Conservation (phyloP, 2,797 vertebrate species). For the Cyclura pinguis region DNA sequence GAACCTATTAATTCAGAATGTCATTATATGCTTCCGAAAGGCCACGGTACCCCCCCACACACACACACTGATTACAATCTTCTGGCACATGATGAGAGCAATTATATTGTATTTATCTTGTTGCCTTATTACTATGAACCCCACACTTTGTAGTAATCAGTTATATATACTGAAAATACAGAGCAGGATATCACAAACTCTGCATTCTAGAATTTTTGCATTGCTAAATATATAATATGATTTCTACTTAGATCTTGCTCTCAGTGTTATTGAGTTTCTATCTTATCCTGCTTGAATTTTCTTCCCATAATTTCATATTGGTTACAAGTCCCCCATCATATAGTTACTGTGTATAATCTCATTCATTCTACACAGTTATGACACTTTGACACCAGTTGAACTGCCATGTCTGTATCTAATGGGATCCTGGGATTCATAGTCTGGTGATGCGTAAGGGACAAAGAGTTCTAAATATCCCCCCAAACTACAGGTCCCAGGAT, state of each 20-base stretch:
- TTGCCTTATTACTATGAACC: slow-evolving; percentile 27
- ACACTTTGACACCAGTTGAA: too few species aligned
- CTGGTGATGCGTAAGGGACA: too few species aligned
- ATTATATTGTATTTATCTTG: slow-evolving; percentile 39
- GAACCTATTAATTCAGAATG: slow-evolving; percentile 31
- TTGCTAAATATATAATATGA: too few species aligned
- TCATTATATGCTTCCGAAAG: slow-evolving; percentile 3
- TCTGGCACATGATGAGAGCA: slow-evolving; percentile 25
- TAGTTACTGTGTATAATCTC: too few species aligned
- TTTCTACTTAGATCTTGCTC: neutral
- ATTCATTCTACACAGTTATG: too few species aligned
- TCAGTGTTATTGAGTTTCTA: too few species aligned
- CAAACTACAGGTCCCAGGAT: too few species aligned
- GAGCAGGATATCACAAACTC: neutral
- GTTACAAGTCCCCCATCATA: too few species aligned
- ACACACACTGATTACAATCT: slow-evolving; percentile 13
- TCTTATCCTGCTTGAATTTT: neutral
- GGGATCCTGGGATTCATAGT: too few species aligned
- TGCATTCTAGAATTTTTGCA: neutral
- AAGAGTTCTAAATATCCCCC: too few species aligned
- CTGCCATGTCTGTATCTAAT: too few species aligned
- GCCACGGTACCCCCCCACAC: neutral
- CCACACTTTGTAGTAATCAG: slow-evolving; percentile 1
- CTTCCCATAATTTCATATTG: too few species aligned
- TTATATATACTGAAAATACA: neutral